Evolutionary conservation across 2,888 invertebrate species (phyloP).

Genomic region (Horisme vitalbata): DNA sequence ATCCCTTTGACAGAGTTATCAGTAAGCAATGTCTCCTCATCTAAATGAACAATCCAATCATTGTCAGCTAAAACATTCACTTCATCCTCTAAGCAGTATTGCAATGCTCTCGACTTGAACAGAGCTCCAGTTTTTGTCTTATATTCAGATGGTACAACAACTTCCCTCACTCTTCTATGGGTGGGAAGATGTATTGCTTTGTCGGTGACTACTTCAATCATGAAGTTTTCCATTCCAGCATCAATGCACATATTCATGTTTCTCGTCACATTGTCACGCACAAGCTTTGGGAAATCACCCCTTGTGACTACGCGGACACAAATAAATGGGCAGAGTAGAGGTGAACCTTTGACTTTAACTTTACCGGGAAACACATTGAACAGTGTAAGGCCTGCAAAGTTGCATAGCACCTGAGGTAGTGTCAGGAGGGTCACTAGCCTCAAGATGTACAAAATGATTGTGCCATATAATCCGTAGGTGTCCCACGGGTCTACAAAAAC

Average conservation of each 20-base stretch:
- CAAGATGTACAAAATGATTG: constrained; percentile 89
- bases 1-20: constrained; percentile 95
- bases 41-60: constrained; percentile 98
- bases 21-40: constrained; percentile 97
- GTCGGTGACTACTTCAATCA: constrained; percentile 98
- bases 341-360: constrained; percentile 93
- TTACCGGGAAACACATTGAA: constrained; percentile 98
- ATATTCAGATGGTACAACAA: constrained; percentile 94
- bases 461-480: constrained; percentile 89
- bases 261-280: constrained; percentile 91
- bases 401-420: constrained; percentile 94
- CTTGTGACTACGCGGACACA: constrained; percentile 97
- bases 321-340: constrained; percentile 95
- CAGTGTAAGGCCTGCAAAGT: constrained; percentile 92
- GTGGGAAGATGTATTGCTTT: constrained; percentile 90
- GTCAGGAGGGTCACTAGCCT: constrained; percentile 92
- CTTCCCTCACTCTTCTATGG: constrained; percentile 91
- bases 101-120: constrained; percentile 96
- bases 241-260: constrained; percentile 94
- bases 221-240: constrained; percentile 96
- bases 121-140: constrained; percentile 95
- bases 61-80: constrained; percentile 92
- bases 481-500: constrained; percentile 90
- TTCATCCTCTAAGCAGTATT: constrained; percentile 96
- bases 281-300: constrained; percentile 96